Base-by-base conservation (phyloP, 2,888 invertebrate genomes). In the Patella ulyssiponensis region DNA sequence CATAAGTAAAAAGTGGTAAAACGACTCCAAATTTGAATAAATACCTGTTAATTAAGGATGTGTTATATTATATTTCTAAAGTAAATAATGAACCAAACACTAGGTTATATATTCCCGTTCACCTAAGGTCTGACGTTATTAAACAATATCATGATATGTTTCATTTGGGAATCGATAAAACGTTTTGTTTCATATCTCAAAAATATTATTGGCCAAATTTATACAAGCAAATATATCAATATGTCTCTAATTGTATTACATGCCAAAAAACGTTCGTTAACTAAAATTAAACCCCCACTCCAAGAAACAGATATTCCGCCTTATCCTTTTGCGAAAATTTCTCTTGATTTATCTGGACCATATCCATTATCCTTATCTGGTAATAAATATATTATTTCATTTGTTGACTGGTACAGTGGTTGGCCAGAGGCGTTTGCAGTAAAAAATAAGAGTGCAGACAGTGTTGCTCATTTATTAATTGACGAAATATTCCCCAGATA, bases 401-500 rank as follows among this genome's bases (percentile, higher is more conserved):
- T 76, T 70, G 75, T 76, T 7, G 71, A 76, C 56, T 71, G 71
- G 7, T 77, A 72, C 27, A 77, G 73, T 73, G 69, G 77, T 1
- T 77, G 77, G 77, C 77, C 80, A n/a, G 82, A 81, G 75, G 77
- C 78, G 1, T 82, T 81, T 77, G 74, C 78, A 23, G 74, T 27
- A 27, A n/a, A 74, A 17, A 77, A 81, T 71, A 79, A 81, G 53
- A 56, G 71, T 17, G 79, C 78, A 17, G 77, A 80, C 0, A 81
- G 69, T 1, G 72, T 82, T 9, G 79, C 79, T 1, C 77, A 81
- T 53, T 56, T 82, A 20, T n/a, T 81, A 15, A 74, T 81, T 51
- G 80, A 81, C 20, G 77, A 82, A 53, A 79, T 82, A 54, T 77
- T 81, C 23, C 79, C 82, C 11, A 69, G 81, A 20, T 81, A 64